Evolutionary conservation across 2,888 invertebrate genomes (phyloP), one percentile per base, ranked within the genome.

Genomic region (Macrosiphum euphorbiae): DNA sequence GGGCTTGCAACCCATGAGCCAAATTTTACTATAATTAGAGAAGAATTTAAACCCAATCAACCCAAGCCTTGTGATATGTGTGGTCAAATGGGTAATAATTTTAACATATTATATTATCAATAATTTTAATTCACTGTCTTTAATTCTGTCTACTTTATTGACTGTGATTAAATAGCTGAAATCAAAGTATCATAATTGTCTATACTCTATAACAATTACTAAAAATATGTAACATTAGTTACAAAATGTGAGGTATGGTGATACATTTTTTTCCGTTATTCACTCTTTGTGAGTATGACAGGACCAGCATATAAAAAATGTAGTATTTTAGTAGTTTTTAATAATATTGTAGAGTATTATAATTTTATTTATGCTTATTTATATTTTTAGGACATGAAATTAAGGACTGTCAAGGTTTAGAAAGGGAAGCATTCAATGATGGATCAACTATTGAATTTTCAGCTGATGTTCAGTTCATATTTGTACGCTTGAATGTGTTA

Each of bases 31-130:
- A 96, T 99, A 94, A 96, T 99, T 4, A 97, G 99, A 95, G 99
- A 99, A 96, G 99, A 99, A 96, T 99, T 99, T 96, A 98, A 99
- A 95, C 99, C 99, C 0, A 99, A 99, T 96, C 98, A 99, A 96
- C 98, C 99, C 0, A 97, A 97, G 95, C 99, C 99, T 0, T 99
- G 99, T 96, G 99, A 99, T 95, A 97, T 99, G 94, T 99, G 99
- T 96, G 98, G 98, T 50, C 98, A 98, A 95, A 96, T 97, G 91
- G 98, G 97, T 97, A 95, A 96, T 95, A 92, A 88, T 78, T 88
- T 84, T 85, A 24, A 47, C 50, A 16, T n/a, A 85, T 13, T 61
- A 28, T 61, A 28, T 28, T 3, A 67, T 35, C 28, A 67, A 28
- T 28, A 8, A 35, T 78, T 20, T 78, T 16, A 20, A 67, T 35